Percentiles rank a stretch among this genome's conserved stretches.
phyloP scores from a whole-genome alignment of 2,797 vertebrate species.

The Streptopelia turtur region DNA sequence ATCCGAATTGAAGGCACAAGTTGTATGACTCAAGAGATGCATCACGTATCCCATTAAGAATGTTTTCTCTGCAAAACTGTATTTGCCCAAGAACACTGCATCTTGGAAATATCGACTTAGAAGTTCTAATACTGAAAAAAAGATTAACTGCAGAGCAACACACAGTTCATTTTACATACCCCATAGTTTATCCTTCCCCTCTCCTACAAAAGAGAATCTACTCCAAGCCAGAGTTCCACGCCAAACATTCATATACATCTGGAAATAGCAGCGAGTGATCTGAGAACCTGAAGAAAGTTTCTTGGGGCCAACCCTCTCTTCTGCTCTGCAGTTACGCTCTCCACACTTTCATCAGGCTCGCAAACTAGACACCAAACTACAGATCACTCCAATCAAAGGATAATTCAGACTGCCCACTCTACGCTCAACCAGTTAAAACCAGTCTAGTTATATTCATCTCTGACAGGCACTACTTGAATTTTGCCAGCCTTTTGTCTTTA shows the following conservation, averaged over 20 bases:
- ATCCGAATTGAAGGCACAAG: not conserved
- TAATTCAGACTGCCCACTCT: not conserved
- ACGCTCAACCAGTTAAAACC: not conserved
- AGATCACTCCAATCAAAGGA: not conserved
- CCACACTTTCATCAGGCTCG: not conserved
- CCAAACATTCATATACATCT: not conserved
- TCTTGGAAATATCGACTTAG: not conserved
- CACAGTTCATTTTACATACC: not conserved
- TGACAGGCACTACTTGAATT: not conserved
- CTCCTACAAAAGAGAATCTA: not conserved
- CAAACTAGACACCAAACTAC: not conserved
- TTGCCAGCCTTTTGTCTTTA: not conserved
- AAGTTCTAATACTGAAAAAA: not conserved
- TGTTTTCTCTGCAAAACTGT: not conserved
- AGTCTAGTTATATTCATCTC: not conserved
- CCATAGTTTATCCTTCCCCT: not conserved
- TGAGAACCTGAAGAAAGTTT: not conserved
- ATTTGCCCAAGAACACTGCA: not conserved
- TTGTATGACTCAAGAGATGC: not conserved
- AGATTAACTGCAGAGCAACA: not conserved
- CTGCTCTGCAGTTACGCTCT: not conserved
- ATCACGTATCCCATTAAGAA: not conserved
- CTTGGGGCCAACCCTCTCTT: not conserved
- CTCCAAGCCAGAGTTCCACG: not conserved
- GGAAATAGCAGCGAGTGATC: not conserved